These are phyloP conservation scores for Asbolus verrucosus DNA, from an alignment of 1,140 invertebrate species.

Conservation along the genomic window DNA sequence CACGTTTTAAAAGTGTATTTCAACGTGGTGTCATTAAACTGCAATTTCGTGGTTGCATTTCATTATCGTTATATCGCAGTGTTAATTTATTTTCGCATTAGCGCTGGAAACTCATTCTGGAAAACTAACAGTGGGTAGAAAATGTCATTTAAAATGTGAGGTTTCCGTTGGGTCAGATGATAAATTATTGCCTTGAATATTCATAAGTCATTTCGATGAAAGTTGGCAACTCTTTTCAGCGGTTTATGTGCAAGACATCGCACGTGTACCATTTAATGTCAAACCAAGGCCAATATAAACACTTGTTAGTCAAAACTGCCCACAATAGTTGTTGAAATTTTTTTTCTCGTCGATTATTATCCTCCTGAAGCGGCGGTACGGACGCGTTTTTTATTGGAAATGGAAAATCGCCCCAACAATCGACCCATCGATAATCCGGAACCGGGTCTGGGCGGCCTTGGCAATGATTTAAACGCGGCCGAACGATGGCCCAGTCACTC, in stretches of 20 bases:
- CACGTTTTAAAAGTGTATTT: too few species aligned
- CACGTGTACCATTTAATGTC: background rate
- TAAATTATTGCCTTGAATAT: too few species aligned
- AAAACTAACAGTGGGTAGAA: too few species aligned
- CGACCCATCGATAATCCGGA: background rate
- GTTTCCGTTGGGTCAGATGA: too few species aligned
- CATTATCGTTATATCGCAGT: too few species aligned
- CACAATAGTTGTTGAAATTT: background rate
- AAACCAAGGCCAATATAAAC: conserved; percentile 7
- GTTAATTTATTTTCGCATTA: too few species aligned
- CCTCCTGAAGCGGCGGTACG: too few species aligned
- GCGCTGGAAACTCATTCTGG: too few species aligned
- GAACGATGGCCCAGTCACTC: conserved; percentile 24
- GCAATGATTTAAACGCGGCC: conserved; percentile 17
- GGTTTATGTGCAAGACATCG: background rate
- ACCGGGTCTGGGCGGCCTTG: conserved; percentile 9
- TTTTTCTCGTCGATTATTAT: background rate
- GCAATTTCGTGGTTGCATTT: too few species aligned
- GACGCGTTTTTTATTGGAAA: too few species aligned
- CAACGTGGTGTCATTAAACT: too few species aligned
- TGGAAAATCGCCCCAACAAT: too few species aligned
- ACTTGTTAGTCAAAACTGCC: conserved; percentile 4
- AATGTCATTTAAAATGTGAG: background rate
- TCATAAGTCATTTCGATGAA: background rate
- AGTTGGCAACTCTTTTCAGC: background rate